Percentiles rank a stretch among this genome's conserved stretches.
These are phyloP conservation scores for Galleria mellonella DNA, from an alignment of 1,140 invertebrate species.

Conservation along the genomic window DNA sequence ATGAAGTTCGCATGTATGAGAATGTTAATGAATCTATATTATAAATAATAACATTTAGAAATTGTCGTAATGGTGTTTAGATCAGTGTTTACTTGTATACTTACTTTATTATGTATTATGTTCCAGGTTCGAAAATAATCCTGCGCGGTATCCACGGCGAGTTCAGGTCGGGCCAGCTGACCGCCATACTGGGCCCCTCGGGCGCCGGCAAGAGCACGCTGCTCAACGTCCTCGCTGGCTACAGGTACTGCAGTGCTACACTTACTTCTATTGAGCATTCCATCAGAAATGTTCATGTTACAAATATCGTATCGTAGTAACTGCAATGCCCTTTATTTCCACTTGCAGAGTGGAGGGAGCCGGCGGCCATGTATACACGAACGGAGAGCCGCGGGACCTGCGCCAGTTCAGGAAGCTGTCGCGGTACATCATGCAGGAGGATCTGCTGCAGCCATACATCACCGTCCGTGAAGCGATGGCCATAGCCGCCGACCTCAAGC, in stretches of 20 bases:
- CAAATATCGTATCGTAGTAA: too few relatives aligned
- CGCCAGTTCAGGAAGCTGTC: constrained; percentile 89
- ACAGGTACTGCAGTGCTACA: too few relatives aligned
- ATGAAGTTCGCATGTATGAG: too few relatives aligned
- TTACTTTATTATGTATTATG: too few relatives aligned
- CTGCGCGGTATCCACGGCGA: constrained; percentile 81
- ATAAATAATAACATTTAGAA: too few relatives aligned
- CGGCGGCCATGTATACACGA: constrained; percentile 81
- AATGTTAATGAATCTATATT: too few relatives aligned
- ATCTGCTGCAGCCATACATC: constrained; percentile 89
- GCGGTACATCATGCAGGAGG: constrained; percentile 96
- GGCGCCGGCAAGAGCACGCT: constrained; percentile 94
- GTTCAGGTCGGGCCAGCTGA: constrained; percentile 85
- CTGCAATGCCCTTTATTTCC: background rate
- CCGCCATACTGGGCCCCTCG: constrained; percentile 90
- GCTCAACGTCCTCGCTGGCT: constrained; percentile 89
- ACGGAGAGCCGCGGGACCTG: constrained; percentile 84
- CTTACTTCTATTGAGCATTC: constrained; percentile 38
- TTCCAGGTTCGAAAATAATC: constrained; percentile 82
- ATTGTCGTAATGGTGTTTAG: too few relatives aligned
- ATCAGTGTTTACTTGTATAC: too few relatives aligned
- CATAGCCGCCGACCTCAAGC: constrained; percentile 91
- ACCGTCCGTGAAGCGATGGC: constrained; percentile 90
- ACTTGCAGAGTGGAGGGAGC: constrained; percentile 72
- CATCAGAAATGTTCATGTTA: too few relatives aligned